A percentile compares a stretch with the other conserved stretches of the same genome.
These are phyloP conservation scores for Ahaetulla prasina DNA, from an alignment of 2,113 vertebrate genomes.

Conservation along the genomic window DNA sequence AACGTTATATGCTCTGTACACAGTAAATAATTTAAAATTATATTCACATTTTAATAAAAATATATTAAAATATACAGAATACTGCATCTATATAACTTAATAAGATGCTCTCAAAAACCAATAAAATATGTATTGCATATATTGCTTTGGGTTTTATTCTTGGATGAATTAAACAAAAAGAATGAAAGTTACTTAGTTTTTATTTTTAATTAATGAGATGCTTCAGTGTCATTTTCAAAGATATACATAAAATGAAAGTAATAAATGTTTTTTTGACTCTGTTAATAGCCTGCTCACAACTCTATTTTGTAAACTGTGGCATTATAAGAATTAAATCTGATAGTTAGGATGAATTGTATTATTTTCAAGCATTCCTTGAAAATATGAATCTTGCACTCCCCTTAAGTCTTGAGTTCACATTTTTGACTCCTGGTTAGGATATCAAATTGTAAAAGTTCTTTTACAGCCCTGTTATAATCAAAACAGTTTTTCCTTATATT, in stretches of 20 bases:
- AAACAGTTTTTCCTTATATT: neutral
- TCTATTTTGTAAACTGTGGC: neutral
- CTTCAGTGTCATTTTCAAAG: neutral
- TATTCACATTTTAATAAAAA: neutral
- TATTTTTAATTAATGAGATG: neutral
- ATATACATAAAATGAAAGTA: neutral
- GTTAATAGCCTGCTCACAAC: neutral
- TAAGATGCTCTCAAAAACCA: neutral
- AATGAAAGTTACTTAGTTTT: neutral
- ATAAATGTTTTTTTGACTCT: neutral
- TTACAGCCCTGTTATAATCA: neutral
- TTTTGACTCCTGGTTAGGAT: neutral
- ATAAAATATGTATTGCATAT: neutral
- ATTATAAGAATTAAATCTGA: neutral
- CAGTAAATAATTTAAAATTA: neutral
- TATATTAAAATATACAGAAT: accelerated
- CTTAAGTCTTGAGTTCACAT: neutral
- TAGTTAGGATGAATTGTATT: neutral
- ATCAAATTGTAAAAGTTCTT: neutral
- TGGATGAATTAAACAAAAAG: neutral
- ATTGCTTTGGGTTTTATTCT: neutral
- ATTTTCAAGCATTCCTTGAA: neutral
- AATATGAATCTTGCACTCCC: neutral
- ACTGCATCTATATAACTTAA: neutral
- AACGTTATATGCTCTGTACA: neutral